Evolutionary conservation across 2,888 invertebrate species (phyloP).

Genomic region (Cheilosia vulpina): DNA sequence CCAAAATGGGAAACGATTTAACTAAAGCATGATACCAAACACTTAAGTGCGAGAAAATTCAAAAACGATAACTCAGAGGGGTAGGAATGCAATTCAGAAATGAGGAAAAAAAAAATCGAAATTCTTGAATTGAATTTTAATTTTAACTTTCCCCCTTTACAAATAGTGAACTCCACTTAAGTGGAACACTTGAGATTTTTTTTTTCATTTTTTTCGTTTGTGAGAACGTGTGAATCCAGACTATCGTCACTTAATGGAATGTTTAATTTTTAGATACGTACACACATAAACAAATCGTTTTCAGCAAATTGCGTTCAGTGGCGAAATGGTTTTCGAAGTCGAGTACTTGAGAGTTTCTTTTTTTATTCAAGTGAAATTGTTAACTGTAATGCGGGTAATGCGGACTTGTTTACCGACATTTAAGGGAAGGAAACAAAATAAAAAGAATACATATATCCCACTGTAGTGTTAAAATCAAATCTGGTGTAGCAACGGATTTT

Average conservation of each 20-base stretch:
- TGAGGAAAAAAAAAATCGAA: slow-evolving; percentile 32
- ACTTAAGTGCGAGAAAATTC: slow-evolving; percentile 29
- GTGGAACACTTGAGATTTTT: slow-evolving; percentile 62
- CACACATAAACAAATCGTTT: slow-evolving; percentile 45
- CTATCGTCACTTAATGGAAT: slow-evolving; percentile 58
- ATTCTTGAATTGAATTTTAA: slow-evolving; percentile 49
- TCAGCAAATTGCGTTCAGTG: slow-evolving; percentile 41
- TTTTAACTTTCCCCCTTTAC: slow-evolving; percentile 52
- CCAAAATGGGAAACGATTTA: slow-evolving; percentile 43
- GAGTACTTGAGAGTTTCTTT: slow-evolving; percentile 18
- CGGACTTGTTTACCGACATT: slow-evolving; percentile 10
- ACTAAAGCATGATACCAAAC: slow-evolving; percentile 17
- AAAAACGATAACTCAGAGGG: slow-evolving; percentile 43
- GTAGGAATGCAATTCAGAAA: slow-evolving; percentile 41
- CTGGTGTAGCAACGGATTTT: no score
- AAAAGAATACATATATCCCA: no score
- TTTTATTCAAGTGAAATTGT: slow-evolving; percentile 23
- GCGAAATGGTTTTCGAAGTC: slow-evolving; percentile 36
- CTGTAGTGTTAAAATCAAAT: no score
- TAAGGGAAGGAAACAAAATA: neutral
- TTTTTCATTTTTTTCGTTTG: neutral
- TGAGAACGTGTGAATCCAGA: slow-evolving; percentile 50
- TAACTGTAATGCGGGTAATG: neutral
- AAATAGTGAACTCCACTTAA: slow-evolving; percentile 50
- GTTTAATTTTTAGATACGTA: slow-evolving; percentile 50